These are phyloP conservation scores for Cloeon dipterum DNA, from an alignment of 2,888 invertebrate species.

Conservation along the genomic window DNA sequence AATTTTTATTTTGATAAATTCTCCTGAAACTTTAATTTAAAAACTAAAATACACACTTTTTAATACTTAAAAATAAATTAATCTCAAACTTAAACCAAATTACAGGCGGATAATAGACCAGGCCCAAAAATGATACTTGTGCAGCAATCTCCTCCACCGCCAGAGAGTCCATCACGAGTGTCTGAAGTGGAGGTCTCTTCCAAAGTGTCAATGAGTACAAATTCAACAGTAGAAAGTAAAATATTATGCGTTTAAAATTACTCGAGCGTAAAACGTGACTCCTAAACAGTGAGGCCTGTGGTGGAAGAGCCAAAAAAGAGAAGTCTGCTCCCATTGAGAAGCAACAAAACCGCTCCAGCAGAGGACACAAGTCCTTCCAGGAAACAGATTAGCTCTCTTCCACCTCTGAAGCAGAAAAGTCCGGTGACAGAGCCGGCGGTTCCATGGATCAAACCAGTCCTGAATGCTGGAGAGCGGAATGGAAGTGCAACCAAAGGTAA, in stretches of 20 bases:
- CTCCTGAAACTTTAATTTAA: too few relatives aligned
- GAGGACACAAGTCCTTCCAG: neutral
- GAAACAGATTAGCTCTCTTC: neutral
- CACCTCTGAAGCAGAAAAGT: neutral
- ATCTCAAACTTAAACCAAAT: too few relatives aligned
- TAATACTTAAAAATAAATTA: too few relatives aligned
- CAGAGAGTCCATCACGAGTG: neutral
- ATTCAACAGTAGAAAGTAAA: neutral
- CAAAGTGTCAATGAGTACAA: neutral
- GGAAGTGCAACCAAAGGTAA: too few relatives aligned
- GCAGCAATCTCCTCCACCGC: neutral
- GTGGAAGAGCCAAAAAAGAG: neutral
- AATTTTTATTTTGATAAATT: too few relatives aligned
- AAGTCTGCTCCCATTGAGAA: neutral
- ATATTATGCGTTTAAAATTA: too few relatives aligned
- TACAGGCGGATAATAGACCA: too few relatives aligned
- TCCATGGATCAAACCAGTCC: constrained; percentile 1
- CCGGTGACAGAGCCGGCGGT: neutral
- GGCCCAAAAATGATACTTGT: neutral
- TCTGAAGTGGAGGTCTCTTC: too few relatives aligned
- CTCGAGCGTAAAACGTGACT: too few relatives aligned
- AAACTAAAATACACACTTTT: too few relatives aligned
- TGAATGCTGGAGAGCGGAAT: too few relatives aligned
- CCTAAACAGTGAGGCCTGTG: too few relatives aligned
- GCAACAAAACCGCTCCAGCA: neutral